phyloP scores from a whole-genome alignment of 2,113 vertebrate genomes.

The Ptyas mucosa region DNA sequence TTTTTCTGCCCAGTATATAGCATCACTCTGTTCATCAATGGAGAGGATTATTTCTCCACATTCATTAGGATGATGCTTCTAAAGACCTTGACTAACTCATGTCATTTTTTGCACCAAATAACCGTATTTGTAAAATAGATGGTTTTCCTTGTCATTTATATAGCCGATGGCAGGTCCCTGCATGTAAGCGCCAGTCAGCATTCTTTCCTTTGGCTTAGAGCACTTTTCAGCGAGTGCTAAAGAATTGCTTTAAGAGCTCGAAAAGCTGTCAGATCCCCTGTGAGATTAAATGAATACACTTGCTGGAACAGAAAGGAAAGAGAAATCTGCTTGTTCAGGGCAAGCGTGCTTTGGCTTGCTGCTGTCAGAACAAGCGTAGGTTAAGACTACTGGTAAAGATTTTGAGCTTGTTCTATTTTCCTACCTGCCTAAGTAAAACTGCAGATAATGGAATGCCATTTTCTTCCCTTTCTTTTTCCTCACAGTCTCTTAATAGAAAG shows the following conservation, averaged over 20 bases:
- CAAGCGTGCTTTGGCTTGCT: slow-evolving; percentile 56
- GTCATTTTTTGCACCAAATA: slow-evolving; percentile 27
- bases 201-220: slow-evolving; percentile 58
- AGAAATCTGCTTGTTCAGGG: slow-evolving; percentile 57
- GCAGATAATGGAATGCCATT: slow-evolving; percentile 6
- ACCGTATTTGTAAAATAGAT: neutral
- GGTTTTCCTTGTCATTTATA: slow-evolving; percentile 6
- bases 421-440: neutral
- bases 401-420: slow-evolving; percentile 21
- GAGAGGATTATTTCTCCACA: slow-evolving; percentile 25
- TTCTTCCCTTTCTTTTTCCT: neutral
- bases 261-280: slow-evolving; percentile 72
- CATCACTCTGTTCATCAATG: neutral
- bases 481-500: neutral
- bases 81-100: slow-evolving; percentile 41
- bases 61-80: slow-evolving; percentile 44
- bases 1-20: neutral
- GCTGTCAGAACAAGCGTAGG: slow-evolving; percentile 44
- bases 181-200: slow-evolving; percentile 50
- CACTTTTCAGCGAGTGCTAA: slow-evolving; percentile 68
- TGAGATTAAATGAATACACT: slow-evolving; percentile 67
- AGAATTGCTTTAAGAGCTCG: slow-evolving; percentile 67
- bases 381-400: neutral
- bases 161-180: slow-evolving; percentile 50
- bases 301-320: slow-evolving; percentile 63